Evolutionary conservation across 1,140 invertebrate genomes (phyloP).

Genomic region (Drosophila sulfurigaster): DNA sequence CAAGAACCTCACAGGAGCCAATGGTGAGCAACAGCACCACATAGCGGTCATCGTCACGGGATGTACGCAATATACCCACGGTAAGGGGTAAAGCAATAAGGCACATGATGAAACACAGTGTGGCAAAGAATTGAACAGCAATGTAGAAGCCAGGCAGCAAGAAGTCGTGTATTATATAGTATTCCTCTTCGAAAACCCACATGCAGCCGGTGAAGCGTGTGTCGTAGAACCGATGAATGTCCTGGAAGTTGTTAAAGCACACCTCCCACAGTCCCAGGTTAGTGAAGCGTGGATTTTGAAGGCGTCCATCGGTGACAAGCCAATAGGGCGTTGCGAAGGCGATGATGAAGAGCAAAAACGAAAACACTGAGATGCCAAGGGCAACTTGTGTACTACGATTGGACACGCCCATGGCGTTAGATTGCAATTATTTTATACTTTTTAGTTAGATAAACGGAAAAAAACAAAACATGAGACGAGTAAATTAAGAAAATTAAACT

Average conservation of each 20-base stretch:
- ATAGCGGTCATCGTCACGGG: slow-evolving; percentile 91
- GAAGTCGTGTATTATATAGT: slow-evolving; percentile 94
- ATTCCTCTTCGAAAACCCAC: slow-evolving; percentile 97
- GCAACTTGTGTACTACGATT: slow-evolving; percentile 90
- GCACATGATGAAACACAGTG: slow-evolving; percentile 92
- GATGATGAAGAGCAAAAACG: slow-evolving; percentile 92
- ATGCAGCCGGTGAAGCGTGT: slow-evolving; percentile 92
- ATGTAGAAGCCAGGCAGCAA: slow-evolving; percentile 95
- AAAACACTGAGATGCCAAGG: slow-evolving; percentile 88
- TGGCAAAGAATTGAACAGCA: slow-evolving; percentile 96
- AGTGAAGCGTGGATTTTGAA: slow-evolving; percentile 91
- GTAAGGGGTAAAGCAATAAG: slow-evolving; percentile 90
- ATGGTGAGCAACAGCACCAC: slow-evolving; percentile 90
- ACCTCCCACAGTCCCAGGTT: slow-evolving; percentile 97
- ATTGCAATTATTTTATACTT: background rate
- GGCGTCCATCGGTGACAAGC: slow-evolving; percentile 94
- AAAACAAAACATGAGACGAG: slow-evolving; percentile 8
- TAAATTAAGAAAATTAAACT: slow-evolving; percentile 12
- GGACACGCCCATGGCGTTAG: slow-evolving; percentile 85
- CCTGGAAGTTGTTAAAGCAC: slow-evolving; percentile 94
- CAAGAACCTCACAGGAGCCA: slow-evolving; percentile 89
- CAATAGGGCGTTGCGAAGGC: slow-evolving; percentile 97
- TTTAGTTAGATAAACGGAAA: slow-evolving; percentile 7
- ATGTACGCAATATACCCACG: slow-evolving; percentile 90
- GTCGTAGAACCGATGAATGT: slow-evolving; percentile 93